Percentiles rank a stretch among this genome's conserved stretches.
phyloP scores from a whole-genome alignment of 2,888 invertebrate species.

The Hypolimnas misippus region DNA sequence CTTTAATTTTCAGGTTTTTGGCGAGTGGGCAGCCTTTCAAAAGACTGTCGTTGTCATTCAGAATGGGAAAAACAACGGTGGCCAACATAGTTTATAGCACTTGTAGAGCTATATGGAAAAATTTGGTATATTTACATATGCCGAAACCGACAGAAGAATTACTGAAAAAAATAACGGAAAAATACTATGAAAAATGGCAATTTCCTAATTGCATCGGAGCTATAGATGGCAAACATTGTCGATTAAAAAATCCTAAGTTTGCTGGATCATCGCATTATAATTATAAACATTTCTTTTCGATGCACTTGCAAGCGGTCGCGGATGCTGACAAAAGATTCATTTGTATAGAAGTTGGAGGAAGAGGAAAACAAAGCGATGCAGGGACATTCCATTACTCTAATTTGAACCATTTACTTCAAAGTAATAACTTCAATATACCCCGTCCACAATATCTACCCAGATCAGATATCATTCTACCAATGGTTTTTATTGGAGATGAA shows the following conservation, averaged over 20 bases:
- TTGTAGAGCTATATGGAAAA: slow-evolving; percentile 42
- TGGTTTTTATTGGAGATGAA: slow-evolving; percentile 39
- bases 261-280: not conserved
- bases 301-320: slow-evolving; percentile 41
- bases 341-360: not conserved
- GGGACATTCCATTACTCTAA: slow-evolving; percentile 44
- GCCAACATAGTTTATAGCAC: slow-evolving; percentile 35
- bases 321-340: slow-evolving; percentile 23
- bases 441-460: slow-evolving; percentile 31
- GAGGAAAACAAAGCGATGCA: slow-evolving; percentile 43
- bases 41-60: slow-evolving; percentile 38
- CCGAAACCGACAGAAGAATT: slow-evolving; percentile 41
- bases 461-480: slow-evolving; percentile 38
- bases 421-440: slow-evolving; percentile 26
- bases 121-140: slow-evolving; percentile 35
- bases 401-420: slow-evolving; percentile 38
- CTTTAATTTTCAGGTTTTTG: slow-evolving; percentile 42
- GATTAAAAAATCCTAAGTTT: slow-evolving; percentile 36
- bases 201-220: slow-evolving; percentile 42
- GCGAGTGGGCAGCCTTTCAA: slow-evolving; percentile 36
- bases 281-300: slow-evolving; percentile 28
- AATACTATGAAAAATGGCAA: slow-evolving; percentile 42
- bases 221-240: slow-evolving; percentile 42
- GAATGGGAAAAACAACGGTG: slow-evolving; percentile 41
- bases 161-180: slow-evolving; percentile 38